Conservation (phyloP, 2,888 invertebrate genomes). For the Eurois occulta region DNA sequence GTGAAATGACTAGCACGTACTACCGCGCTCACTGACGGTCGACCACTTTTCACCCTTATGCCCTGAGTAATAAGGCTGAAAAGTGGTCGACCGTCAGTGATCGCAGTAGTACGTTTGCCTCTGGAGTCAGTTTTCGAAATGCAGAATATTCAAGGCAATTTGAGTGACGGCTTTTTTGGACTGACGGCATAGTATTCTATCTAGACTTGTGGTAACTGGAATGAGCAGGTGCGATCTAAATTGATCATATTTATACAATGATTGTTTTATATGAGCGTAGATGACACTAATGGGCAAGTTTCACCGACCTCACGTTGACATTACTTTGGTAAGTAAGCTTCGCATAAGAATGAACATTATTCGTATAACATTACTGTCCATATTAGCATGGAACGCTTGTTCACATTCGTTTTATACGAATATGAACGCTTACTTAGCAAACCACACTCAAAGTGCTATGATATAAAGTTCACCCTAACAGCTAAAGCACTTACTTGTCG, state of each 20-base stretch:
- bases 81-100: background rate
- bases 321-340: background rate
- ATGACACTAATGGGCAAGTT: background rate
- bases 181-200: background rate
- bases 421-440: background rate
- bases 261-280: background rate
- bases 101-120: no score
- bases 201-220: background rate
- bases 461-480: background rate
- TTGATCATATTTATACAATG: background rate
- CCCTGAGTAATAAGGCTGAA: background rate
- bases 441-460: background rate
- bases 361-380: background rate
- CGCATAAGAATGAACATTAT: background rate
- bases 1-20: background rate
- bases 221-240: background rate
- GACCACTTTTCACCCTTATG: background rate
- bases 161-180: background rate
- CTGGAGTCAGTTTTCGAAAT: background rate
- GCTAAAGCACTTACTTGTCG: constrained; percentile 42
- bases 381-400: background rate
- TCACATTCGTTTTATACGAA: background rate
- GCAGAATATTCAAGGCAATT: background rate
- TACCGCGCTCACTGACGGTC: background rate
- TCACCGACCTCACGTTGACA: background rate